Conservation (phyloP, 2,888 invertebrate species). For the Agrotis ipsilon region DNA sequence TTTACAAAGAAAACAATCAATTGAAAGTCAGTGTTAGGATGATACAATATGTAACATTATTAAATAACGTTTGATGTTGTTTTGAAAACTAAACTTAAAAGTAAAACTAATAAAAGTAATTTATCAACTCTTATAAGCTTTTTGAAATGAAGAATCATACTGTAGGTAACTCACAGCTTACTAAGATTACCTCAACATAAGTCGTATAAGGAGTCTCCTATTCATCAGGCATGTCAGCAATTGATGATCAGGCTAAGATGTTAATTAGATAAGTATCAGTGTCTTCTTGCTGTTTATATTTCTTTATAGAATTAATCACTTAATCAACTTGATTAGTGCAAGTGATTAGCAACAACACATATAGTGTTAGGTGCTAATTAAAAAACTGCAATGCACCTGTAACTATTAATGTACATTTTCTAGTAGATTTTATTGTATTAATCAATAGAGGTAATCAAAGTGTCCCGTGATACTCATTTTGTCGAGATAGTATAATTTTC, state of each 20-base stretch:
- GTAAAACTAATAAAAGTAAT: no score
- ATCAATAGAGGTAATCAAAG: conserved; percentile 14
- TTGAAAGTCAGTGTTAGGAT: no score
- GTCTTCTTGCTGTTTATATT: conserved; percentile 1
- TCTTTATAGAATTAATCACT: conserved; percentile 21
- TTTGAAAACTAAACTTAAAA: no score
- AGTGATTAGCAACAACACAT: conserved; percentile 25
- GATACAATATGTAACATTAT: no score
- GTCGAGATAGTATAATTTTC: background rate
- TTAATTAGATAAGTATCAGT: conserved; percentile 40
- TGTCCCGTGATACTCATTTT: background rate
- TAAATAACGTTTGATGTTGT: no score
- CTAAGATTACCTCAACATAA: background rate
- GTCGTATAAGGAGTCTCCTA: background rate
- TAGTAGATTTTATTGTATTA: conserved; percentile 1
- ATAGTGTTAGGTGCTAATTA: conserved; percentile 42
- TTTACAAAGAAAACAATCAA: background rate
- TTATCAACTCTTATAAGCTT: no score
- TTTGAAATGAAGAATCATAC: background rate
- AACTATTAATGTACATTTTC: conserved; percentile 18
- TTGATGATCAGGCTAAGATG: conserved; percentile 10
- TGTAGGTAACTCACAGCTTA: background rate
- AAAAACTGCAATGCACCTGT: conserved; percentile 43
- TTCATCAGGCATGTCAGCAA: conserved; percentile 18
- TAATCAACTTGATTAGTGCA: conserved; percentile 49